Percentiles rank a stretch among this genome's conserved stretches.
phyloP scores from a whole-genome alignment of 2,113 vertebrate genomes.

The Hemichromis elongatus region DNA sequence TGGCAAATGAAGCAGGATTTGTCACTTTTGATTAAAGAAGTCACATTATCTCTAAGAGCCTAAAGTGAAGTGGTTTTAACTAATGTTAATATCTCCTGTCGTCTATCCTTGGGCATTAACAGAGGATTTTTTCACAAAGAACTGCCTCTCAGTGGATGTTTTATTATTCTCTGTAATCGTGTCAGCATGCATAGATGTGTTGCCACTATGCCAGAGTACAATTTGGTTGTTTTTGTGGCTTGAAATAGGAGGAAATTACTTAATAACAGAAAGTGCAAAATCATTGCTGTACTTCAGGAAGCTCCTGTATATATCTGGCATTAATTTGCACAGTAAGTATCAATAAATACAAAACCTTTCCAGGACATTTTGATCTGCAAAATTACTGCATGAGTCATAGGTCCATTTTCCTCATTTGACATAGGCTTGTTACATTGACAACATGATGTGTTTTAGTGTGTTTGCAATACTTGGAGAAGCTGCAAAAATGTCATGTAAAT shows the following conservation, averaged over 20 bases:
- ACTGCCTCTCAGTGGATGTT: background rate
- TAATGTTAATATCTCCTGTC: background rate
- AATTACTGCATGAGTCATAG: background rate
- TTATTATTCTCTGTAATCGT: background rate
- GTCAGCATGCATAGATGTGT: background rate
- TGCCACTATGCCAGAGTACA: background rate
- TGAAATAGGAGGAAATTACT: background rate
- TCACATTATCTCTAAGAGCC: rapidly evolving
- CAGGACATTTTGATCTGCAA: background rate
- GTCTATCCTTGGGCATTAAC: background rate
- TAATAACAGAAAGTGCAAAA: background rate
- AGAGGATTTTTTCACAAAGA: background rate
- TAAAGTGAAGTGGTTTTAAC: background rate
- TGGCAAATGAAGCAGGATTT: background rate
- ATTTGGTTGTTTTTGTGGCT: background rate
- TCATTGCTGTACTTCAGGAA: background rate
- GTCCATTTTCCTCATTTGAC: background rate
- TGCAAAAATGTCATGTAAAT: background rate
- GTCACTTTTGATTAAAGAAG: background rate
- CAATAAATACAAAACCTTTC: background rate
- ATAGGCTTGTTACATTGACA: background rate
- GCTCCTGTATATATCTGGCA: background rate
- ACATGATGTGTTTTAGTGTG: background rate
- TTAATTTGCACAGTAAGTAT: background rate
- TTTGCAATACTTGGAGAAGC: background rate